phyloP scores from a whole-genome alignment of 2,113 vertebrate species.

The Toxostoma redivivum region DNA sequence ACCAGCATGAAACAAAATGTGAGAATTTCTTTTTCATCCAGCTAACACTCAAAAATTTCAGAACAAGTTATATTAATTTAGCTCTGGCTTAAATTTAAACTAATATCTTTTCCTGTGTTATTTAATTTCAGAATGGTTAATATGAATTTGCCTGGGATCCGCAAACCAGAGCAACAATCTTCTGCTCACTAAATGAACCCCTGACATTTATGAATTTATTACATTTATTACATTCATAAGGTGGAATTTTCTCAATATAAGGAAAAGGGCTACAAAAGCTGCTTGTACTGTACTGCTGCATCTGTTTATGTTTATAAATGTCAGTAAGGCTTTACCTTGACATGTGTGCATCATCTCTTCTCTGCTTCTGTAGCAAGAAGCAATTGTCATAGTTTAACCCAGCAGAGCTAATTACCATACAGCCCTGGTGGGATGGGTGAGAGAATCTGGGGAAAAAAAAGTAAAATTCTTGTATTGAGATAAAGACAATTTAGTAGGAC shows the following conservation, averaged over 20 bases:
- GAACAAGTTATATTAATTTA: not conserved
- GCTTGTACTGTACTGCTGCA: not conserved
- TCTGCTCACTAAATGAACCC: constrained; percentile 6
- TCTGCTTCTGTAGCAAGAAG: not conserved
- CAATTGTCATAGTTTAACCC: not conserved
- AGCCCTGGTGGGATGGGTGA: not conserved
- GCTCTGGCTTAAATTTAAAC: not conserved
- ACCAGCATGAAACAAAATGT: not conserved
- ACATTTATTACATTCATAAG: not conserved
- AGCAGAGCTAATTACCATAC: not conserved
- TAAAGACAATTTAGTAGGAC: not conserved
- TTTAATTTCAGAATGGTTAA: not conserved
- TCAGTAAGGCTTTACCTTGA: constrained; percentile 1
- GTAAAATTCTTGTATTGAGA: not conserved
- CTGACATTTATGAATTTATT: not conserved
- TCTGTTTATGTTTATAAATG: constrained; percentile 10
- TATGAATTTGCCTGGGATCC: not conserved
- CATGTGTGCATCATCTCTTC: not conserved
- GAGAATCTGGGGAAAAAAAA: not conserved
- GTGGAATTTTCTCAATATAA: not conserved
- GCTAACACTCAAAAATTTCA: not conserved
- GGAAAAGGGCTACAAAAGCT: not conserved
- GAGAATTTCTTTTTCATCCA: not conserved
- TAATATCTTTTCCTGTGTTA: not conserved
- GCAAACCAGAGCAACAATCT: not conserved